These are phyloP conservation scores for Drosophila hamatofila DNA, from an alignment of 2,888 invertebrate species.

Conservation along the genomic window DNA sequence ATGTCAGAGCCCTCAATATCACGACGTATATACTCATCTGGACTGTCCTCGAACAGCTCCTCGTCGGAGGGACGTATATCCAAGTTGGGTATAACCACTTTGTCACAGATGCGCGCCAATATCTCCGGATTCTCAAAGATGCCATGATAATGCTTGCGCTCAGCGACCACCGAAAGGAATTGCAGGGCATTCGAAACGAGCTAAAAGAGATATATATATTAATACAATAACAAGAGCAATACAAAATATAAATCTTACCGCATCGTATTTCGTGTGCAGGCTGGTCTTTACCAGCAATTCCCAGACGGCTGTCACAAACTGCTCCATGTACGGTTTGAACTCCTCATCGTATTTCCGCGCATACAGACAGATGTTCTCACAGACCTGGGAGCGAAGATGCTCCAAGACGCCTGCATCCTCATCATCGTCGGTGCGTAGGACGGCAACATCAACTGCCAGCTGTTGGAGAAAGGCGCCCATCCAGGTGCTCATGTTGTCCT, in stretches of 20 bases:
- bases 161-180: constrained; percentile 97
- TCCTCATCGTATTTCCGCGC: constrained; percentile 99
- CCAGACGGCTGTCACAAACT: constrained; percentile 98
- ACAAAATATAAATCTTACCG: constrained; percentile 86
- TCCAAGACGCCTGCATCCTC: constrained; percentile 96
- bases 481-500: constrained; percentile 98
- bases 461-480: constrained; percentile 95
- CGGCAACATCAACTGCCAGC: constrained; percentile 91
- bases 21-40: constrained; percentile 97
- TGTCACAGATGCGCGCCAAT: constrained; percentile 96
- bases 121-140: constrained; percentile 95
- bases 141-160: constrained; percentile 93
- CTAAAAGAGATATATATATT: constrained; percentile 86
- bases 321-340: constrained; percentile 94
- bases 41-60: constrained; percentile 98
- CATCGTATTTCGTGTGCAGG: constrained; percentile 94
- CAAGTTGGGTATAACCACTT: constrained; percentile 99
- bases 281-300: constrained; percentile 94
- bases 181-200: constrained; percentile 97
- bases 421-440: constrained; percentile 91
- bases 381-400: constrained; percentile 96
- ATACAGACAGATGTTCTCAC: constrained; percentile 97
- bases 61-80: constrained; percentile 97
- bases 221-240: too few species aligned
- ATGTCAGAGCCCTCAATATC: constrained; percentile 99